A percentile compares a stretch with the other conserved stretches of the same genome.
These are phyloP conservation scores for Solenopsis invicta DNA, from an alignment of 1,140 invertebrate genomes.

Conservation along the genomic window DNA sequence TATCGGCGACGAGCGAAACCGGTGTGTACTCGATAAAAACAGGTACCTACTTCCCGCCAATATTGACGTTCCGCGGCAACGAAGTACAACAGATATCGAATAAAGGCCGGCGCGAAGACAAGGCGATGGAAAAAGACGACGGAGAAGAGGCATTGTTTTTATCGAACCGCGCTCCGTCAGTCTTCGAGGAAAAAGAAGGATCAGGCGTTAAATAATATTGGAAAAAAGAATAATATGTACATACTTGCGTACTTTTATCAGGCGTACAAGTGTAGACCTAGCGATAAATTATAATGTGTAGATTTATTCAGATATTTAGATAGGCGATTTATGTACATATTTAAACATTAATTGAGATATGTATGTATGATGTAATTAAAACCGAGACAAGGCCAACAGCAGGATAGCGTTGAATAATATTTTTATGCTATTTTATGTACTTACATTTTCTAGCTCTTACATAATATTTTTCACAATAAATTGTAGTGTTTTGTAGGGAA, in stretches of 20 bases:
- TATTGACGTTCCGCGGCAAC: constrained; percentile 48
- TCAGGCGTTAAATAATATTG: constrained; percentile 16
- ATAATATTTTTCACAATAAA: too few species aligned
- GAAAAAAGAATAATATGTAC: not conserved
- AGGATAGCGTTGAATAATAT: too few species aligned
- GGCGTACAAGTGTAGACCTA: not conserved
- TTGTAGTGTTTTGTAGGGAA: too few species aligned
- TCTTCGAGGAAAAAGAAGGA: not conserved
- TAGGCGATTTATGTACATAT: not conserved
- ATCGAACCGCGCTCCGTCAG: constrained; percentile 5
- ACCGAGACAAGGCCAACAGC: too few species aligned
- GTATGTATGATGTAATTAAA: too few species aligned
- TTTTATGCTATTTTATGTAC: too few species aligned
- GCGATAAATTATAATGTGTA: not conserved
- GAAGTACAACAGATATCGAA: constrained; percentile 37
- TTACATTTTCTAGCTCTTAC: too few species aligned
- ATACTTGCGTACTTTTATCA: not conserved
- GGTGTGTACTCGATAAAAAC: constrained; percentile 55
- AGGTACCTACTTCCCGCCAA: constrained; percentile 37
- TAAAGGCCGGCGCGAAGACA: constrained; percentile 38
- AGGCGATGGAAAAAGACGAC: constrained; percentile 24
- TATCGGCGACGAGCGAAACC: constrained; percentile 38
- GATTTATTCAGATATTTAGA: not conserved
- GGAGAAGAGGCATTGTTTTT: constrained; percentile 34
- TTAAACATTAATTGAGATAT: too few species aligned